Conservation (phyloP, 2,888 invertebrate species). For the Trissolcus japonicus region DNA sequence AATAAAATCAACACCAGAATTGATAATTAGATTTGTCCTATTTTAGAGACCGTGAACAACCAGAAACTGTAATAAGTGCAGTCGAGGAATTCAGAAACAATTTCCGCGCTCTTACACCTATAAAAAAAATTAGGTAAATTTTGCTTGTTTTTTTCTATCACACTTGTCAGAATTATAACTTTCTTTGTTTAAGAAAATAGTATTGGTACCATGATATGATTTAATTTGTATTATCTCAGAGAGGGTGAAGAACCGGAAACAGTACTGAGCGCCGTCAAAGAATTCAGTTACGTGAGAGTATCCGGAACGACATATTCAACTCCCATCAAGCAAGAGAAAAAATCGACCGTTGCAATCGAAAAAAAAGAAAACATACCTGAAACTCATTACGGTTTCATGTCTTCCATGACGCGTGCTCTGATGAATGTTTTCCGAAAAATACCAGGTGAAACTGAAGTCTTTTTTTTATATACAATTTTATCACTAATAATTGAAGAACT, state of each 20-base stretch:
- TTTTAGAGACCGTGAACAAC: background rate
- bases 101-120: too few species aligned
- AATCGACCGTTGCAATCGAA: background rate
- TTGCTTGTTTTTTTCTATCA: too few species aligned
- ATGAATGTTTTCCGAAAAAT: conserved; percentile 67
- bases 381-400: conserved; percentile 64
- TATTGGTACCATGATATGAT: background rate
- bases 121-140: too few species aligned
- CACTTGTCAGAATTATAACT: background rate
- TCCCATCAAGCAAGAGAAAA: conserved; percentile 12
- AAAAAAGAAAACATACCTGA: background rate
- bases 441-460: conserved; percentile 60
- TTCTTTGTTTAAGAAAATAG: background rate
- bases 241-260: conserved; percentile 3
- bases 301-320: conserved; percentile 57
- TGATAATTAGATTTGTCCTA: background rate
- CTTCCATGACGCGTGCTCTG: conserved; percentile 67
- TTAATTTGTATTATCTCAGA: background rate
- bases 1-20: too few species aligned
- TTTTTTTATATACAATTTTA: too few species aligned
- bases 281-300: conserved; percentile 62
- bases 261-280: conserved; percentile 46
- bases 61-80: conserved; percentile 34
- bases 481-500: background rate
- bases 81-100: conserved; percentile 56